Conservation (phyloP, 2,113 vertebrate genomes). For the Gnathonemus echidnorhynchus region DNA sequence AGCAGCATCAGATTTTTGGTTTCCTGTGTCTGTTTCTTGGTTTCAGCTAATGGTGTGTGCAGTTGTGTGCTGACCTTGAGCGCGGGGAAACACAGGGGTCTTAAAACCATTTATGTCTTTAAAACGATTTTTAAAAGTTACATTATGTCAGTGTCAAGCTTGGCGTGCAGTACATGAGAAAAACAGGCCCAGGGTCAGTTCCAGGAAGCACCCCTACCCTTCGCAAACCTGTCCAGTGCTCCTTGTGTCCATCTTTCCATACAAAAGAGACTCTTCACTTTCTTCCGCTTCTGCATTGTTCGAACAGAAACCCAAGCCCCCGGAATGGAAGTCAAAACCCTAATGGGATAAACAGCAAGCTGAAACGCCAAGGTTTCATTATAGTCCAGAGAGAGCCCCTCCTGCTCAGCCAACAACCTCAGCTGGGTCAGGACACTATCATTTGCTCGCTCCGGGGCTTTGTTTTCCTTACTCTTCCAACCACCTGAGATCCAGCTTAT, state of each 20-base stretch:
- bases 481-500: conserved; percentile 3
- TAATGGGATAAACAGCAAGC: conserved; percentile 10
- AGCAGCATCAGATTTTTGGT: not conserved
- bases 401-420: not conserved
- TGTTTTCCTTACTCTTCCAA: not conserved
- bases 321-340: not conserved
- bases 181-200: not conserved
- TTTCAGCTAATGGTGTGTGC: not conserved
- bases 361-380: not conserved
- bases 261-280: not conserved
- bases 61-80: not conserved
- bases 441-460: not conserved
- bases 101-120: not conserved
- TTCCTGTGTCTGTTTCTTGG: not conserved
- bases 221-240: conserved; percentile 10
- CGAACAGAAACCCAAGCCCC: not conserved
- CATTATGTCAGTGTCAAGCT: not conserved
- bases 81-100: not conserved
- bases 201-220: not conserved
- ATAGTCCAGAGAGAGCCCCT: not conserved
- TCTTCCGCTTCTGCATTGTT: not conserved
- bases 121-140: not conserved
- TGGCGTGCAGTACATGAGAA: not conserved
- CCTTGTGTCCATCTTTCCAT: not conserved
- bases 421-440: not conserved